phyloP scores from a whole-genome alignment of 2,797 vertebrate species.

The Eulemur mongoz region DNA sequence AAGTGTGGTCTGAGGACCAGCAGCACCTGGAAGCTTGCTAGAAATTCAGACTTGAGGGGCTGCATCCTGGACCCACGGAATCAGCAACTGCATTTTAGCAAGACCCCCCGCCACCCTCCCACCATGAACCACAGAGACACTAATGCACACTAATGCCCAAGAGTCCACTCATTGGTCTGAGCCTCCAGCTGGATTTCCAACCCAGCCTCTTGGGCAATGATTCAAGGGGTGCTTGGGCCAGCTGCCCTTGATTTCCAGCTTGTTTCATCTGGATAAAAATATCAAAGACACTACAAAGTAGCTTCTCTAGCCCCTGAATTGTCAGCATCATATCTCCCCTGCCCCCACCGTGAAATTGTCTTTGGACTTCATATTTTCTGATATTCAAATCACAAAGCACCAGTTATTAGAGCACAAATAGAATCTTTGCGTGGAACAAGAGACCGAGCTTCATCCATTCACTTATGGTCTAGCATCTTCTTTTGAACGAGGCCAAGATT shows the following conservation, averaged over 20 bases:
- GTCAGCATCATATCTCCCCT: background rate
- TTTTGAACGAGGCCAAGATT: background rate
- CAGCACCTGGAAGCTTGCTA: background rate
- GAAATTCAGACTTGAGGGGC: background rate
- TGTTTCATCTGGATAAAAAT: background rate
- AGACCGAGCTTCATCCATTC: background rate
- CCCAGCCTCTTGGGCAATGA: background rate
- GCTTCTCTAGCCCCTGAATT: background rate
- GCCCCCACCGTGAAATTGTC: background rate
- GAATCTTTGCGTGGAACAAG: background rate
- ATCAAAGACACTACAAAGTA: background rate
- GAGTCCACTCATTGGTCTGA: background rate
- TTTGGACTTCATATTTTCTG: constrained; percentile 4
- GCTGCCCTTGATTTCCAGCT: background rate
- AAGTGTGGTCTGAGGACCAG: background rate
- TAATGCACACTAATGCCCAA: background rate
- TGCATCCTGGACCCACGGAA: background rate
- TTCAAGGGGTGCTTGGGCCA: background rate
- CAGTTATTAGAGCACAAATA: background rate
- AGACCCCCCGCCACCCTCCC: rapidly evolving
- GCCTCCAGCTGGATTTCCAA: background rate
- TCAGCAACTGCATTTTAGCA: background rate
- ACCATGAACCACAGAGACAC: background rate
- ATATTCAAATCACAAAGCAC: background rate
- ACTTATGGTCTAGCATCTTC: background rate